Base-by-base conservation (phyloP, 2,113 vertebrate species). In the Shinisaurus crocodilurus region DNA sequence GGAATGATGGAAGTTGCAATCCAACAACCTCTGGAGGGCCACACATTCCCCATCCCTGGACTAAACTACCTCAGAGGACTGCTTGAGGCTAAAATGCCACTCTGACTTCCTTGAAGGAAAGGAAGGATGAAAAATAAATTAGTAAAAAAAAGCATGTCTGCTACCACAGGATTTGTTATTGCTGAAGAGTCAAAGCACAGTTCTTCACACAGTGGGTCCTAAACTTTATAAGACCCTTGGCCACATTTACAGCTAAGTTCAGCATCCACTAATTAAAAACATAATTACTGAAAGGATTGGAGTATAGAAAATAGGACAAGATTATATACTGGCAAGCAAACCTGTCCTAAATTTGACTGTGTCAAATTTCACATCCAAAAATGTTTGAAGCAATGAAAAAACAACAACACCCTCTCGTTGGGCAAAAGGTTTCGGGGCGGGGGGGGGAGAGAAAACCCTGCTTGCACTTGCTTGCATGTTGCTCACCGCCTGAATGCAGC, bases 211-310 rank as follows among this genome's bases (percentile, higher is more conserved):
- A 90, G 65, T 40, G 88, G 5, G 75, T 90, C 65, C 65, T 40
- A 87, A 0, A 0, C 80, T 87, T 90, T 82, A 0, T 34, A 90
- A 80, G 67, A 87, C n/a, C 57, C 85, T 92, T 87, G 88, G 87
- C 77, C 45, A 57, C n/a, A 90, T 91, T 93, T 91, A 92, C 81
- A 89, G 45, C 32, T 92, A 85, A 90, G 93, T 92, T 83, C 65
- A 89, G 89, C 32, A 69, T 92, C 57, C 90, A 76, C 77, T 84
- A 65, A 89, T 86, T 88, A 48, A 7, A 54, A 92, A 88, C 3
- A 86, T 65, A 0, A n/a, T 85, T 9, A 40, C 72, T 76, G 20
- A 82, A 88, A 90, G 88, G 91, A 93, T 92, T 88, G 77, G 69
- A 40, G 48, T 40, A 60, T 13, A 63, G 40, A 76, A 40, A 45